Base-by-base conservation (phyloP, 2,888 invertebrate species). In the Augochlorella aurata region DNA sequence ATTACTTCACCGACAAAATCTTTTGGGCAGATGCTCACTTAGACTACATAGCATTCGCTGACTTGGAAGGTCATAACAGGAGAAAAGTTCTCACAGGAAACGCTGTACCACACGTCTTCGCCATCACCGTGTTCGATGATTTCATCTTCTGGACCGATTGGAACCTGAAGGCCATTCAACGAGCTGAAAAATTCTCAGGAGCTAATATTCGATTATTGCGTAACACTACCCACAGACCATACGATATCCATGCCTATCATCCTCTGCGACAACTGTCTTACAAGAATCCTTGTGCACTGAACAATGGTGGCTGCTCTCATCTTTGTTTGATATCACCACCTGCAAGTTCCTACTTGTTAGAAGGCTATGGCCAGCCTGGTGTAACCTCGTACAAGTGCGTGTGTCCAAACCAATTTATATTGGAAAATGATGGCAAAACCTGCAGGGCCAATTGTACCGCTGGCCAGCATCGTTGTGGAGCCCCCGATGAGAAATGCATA, bases 11-110 rank as follows among this genome's bases (percentile, higher is more conserved):
- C 0, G 98, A 99, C 89, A 95, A 97, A 89, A 96, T 99, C 66
- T 99, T 98, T 94, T 99, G 98, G 97, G 99, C 99, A 0, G 99
- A 99, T 93, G 99, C 99, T 87, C 99, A 99, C 94, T 95, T 99
- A 87, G 99, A 99, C 93, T 99, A 99, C 92, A 98, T 99, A 72
- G 99, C 99, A 54, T 98, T 97, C 87, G 96, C 98, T 0, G 98
- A 99, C 94, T 95, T 99, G 84, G 98, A 99, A 94, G 99, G 99
- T 1, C 96, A 95, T 85, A 97, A 98, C 92, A 95, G 98, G 5
- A 97, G 97, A 91, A 95, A 97, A 74, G 98, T 97, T 0, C 92
- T 98, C 3, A 96, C 97, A 0, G 98, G 98, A 0, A 93, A 95
- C 4, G 94, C 96, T 69, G 98, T 99, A 0, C 99, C 99, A 0